phyloP scores from a whole-genome alignment of 2,888 invertebrate species.

The Phalangium opilio region DNA sequence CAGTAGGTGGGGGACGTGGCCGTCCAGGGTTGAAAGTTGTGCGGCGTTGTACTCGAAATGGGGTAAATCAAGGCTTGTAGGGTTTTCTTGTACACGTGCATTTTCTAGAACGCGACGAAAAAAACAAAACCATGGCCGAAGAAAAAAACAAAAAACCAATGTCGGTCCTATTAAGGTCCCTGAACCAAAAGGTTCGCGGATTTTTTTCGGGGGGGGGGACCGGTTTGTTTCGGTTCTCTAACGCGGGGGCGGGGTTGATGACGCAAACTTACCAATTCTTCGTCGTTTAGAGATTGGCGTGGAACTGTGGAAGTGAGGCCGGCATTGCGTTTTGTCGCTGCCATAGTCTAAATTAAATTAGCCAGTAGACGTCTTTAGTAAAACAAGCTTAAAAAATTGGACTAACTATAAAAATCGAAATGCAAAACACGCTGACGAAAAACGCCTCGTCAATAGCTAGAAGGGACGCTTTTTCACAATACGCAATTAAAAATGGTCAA shows the following conservation, averaged over 20 bases:
- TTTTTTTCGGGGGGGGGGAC: too few relatives aligned
- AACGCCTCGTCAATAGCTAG: too few relatives aligned
- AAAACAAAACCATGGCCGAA: neutral
- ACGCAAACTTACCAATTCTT: conserved; percentile 81
- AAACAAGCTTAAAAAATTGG: too few relatives aligned
- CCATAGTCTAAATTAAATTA: conserved; percentile 68
- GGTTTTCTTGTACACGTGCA: conserved; percentile 99
- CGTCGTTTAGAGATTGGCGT: conserved; percentile 91
- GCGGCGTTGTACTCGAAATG: conserved; percentile 96
- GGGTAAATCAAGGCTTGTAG: conserved; percentile 98
- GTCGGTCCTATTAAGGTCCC: neutral
- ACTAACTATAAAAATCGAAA: too few relatives aligned
- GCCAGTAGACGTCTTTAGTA: too few relatives aligned
- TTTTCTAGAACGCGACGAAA: conserved; percentile 56
- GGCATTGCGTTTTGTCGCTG: conserved; percentile 92
- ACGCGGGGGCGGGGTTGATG: neutral
- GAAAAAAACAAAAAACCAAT: neutral
- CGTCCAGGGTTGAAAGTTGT: conserved; percentile 97
- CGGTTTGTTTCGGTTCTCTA: neutral
- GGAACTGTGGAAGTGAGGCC: conserved; percentile 94
- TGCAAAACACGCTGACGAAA: too few relatives aligned
- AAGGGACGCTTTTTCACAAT: too few relatives aligned
- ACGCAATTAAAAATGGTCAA: too few relatives aligned
- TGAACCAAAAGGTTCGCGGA: neutral
- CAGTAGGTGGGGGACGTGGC: conserved; percentile 99